Conservation (phyloP, 2,797 vertebrate species). For the Platalea minor region DNA sequence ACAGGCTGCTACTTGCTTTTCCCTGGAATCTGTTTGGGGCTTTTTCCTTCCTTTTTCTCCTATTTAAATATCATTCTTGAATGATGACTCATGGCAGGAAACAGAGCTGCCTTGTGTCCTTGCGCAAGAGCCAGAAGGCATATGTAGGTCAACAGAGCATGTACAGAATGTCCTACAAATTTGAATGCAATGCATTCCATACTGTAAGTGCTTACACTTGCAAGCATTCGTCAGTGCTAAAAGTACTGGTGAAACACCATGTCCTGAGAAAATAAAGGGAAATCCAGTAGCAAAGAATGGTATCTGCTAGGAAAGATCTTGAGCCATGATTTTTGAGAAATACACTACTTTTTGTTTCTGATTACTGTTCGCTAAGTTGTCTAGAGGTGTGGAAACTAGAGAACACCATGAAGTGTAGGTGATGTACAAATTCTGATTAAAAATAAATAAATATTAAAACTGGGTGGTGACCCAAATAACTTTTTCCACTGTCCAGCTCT, state of each 20-base stretch:
- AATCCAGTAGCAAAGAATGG: background rate
- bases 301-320: background rate
- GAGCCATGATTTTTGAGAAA: background rate
- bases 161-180: slow-evolving; percentile 9
- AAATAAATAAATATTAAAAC: background rate
- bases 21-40: background rate
- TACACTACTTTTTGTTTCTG: background rate
- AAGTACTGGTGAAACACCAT: background rate
- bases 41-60: background rate
- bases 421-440: background rate
- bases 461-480: background rate
- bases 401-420: background rate
- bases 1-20: background rate
- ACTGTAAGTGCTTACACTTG: background rate
- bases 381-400: background rate
- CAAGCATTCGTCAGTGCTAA: background rate
- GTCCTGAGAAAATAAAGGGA: background rate
- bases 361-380: background rate
- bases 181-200: background rate
- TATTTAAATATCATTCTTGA: background rate
- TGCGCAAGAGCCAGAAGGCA: background rate
- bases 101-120: background rate
- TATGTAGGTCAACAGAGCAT: background rate
- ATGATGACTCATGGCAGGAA: slow-evolving; percentile 47
- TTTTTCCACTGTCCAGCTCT: background rate